Percentiles rank a stretch among this genome's conserved stretches.
These are phyloP conservation scores for Autographa gamma DNA, from an alignment of 2,888 invertebrate species.

Conservation along the genomic window DNA sequence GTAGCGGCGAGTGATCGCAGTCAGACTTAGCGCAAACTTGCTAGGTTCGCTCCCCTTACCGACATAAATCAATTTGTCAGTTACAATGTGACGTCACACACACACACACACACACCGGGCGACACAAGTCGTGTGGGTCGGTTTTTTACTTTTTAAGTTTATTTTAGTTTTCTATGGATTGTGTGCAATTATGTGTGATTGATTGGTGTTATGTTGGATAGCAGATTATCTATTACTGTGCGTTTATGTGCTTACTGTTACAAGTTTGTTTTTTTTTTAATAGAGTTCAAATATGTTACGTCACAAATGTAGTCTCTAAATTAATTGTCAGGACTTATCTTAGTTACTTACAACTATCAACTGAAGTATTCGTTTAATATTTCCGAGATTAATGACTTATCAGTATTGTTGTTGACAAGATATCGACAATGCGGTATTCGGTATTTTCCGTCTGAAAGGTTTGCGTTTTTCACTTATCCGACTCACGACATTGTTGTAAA, in stretches of 20 bases:
- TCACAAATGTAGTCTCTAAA: too few species aligned
- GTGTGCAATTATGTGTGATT: conserved; percentile 57
- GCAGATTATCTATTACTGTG: conserved; percentile 14
- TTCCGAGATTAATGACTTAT: too few species aligned
- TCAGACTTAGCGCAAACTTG: conserved; percentile 72
- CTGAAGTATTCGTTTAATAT: too few species aligned
- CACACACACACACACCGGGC: conserved; percentile 60
- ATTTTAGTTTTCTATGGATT: conserved; percentile 58
- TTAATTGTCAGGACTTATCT: too few species aligned
- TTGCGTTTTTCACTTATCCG: too few species aligned
- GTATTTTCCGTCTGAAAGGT: too few species aligned
- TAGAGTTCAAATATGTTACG: neutral
- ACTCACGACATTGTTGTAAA: neutral
- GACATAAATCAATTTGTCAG: conserved; percentile 88
- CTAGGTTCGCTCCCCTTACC: conserved; percentile 68
- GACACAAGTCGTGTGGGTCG: conserved; percentile 52
- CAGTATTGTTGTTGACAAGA: too few species aligned
- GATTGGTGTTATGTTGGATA: conserved; percentile 42
- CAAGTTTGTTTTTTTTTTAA: neutral
- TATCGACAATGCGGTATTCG: too few species aligned
- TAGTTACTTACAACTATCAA: too few species aligned
- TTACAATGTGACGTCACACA: conserved; percentile 72
- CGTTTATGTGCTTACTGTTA: conserved; percentile 10
- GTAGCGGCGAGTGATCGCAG: conserved; percentile 62
- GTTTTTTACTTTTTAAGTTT: conserved; percentile 50